Conservation (phyloP, 2,113 vertebrate genomes). For the Proterorhinus semilunaris region DNA sequence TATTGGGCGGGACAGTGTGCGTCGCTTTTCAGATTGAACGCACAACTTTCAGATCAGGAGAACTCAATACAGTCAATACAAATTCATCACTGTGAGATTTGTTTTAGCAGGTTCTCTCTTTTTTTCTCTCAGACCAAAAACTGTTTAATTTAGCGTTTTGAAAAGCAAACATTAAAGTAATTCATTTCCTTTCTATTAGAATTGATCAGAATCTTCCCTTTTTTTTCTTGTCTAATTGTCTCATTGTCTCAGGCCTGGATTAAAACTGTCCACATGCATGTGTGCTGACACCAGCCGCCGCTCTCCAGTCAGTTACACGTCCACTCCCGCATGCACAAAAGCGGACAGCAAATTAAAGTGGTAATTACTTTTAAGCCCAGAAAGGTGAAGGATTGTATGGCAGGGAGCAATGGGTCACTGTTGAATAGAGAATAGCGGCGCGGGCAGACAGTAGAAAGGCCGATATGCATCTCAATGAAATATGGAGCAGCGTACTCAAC, state of each 20-base stretch:
- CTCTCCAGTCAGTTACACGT: slow-evolving; percentile 56
- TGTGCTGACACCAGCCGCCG: slow-evolving; percentile 17
- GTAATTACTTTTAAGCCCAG: slow-evolving; percentile 78
- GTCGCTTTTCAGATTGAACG: neutral
- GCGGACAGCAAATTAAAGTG: slow-evolving; percentile 77
- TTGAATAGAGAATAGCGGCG: slow-evolving; percentile 69
- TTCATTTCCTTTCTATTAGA: neutral
- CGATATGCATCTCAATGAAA: slow-evolving; percentile 78
- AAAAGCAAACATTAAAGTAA: neutral
- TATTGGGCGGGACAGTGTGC: neutral
- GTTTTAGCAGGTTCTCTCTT: no score
- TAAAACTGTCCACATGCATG: slow-evolving; percentile 32
- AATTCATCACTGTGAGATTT: no score
- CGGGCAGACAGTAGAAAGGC: slow-evolving; percentile 67
- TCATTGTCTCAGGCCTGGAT: slow-evolving; percentile 26
- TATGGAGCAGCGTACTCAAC: slow-evolving; percentile 69
- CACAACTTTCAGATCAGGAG: no score
- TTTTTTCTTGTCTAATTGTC: slow-evolving; percentile 15
- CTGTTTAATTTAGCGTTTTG: neutral
- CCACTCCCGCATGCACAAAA: slow-evolving; percentile 72
- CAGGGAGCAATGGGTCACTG: slow-evolving; percentile 73
- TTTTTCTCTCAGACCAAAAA: neutral
- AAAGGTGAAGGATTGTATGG: slow-evolving; percentile 76
- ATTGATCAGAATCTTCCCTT: slow-evolving; percentile 1
- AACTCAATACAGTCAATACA: no score